Conservation (phyloP, 2,113 vertebrate species). For the Fulmarus glacialis region DNA sequence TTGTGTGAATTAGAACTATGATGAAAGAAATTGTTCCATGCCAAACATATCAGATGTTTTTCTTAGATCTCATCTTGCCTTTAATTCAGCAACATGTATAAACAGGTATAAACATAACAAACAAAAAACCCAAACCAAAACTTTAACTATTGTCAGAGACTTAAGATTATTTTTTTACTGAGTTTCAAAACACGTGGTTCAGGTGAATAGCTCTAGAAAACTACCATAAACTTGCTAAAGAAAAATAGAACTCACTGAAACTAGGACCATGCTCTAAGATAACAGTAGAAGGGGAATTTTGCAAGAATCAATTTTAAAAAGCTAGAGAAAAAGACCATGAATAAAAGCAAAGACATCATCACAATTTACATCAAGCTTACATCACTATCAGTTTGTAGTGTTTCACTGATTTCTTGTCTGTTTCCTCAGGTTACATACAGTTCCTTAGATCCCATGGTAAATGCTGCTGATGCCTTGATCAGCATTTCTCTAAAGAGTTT, state of each 20-base stretch:
- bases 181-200: not conserved
- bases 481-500: not conserved
- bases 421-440: not conserved
- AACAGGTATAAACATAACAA: conserved; percentile 11
- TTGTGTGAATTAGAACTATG: not conserved
- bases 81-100: not conserved
- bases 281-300: not conserved
- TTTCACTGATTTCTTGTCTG: not conserved
- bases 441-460: not conserved
- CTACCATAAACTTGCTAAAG: not conserved
- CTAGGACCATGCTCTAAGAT: not conserved
- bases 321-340: not conserved
- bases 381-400: not conserved
- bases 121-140: not conserved
- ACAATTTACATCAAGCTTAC: not conserved
- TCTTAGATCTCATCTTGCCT: conserved; percentile 25
- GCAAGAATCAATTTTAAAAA: not conserved
- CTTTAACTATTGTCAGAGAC: not conserved
- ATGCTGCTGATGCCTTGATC: not conserved
- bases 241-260: not conserved
- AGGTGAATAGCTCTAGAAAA: not conserved
- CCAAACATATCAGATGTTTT: not conserved
- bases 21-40: not conserved
- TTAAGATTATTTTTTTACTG: not conserved
- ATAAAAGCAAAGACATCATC: not conserved